These are phyloP conservation scores for Hydropotes inermis DNA, from an alignment of 2,113 vertebrate species.

Conservation along the genomic window DNA sequence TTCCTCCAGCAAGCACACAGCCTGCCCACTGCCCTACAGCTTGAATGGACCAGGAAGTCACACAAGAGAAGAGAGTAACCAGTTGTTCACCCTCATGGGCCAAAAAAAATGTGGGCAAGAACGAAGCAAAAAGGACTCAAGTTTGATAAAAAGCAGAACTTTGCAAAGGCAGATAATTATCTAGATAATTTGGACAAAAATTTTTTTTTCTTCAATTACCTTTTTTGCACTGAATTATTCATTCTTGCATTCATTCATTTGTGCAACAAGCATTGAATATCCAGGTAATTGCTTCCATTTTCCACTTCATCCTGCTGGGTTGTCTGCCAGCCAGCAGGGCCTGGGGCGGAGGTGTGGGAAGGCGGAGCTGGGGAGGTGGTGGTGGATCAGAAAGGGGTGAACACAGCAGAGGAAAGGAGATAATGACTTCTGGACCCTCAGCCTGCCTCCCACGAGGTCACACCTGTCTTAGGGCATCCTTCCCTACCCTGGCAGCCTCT, in stretches of 20 bases:
- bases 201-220: constrained; percentile 49
- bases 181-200: constrained; percentile 35
- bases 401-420: neutral
- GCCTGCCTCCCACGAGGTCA: neutral
- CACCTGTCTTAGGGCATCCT: neutral
- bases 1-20: neutral
- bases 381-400: neutral
- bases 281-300: constrained; percentile 67
- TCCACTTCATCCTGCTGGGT: constrained; percentile 52
- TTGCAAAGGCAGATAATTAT: constrained; percentile 36
- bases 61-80: neutral
- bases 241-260: constrained; percentile 59
- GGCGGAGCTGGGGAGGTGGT: fast-evolving
- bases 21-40: neutral
- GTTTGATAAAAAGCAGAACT: constrained; percentile 52
- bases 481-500: too few relatives aligned
- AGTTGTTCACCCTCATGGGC: neutral
- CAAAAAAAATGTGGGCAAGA: neutral
- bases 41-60: neutral
- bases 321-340: constrained; percentile 32
- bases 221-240: constrained; percentile 55
- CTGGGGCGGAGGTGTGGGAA: neutral
- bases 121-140: neutral
- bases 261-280: constrained; percentile 62
- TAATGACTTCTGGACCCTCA: neutral